Evolutionary conservation across 2,888 invertebrate genomes (phyloP), one percentile per base, ranked within the genome.

Genomic region (Oxystoma pomonae): DNA sequence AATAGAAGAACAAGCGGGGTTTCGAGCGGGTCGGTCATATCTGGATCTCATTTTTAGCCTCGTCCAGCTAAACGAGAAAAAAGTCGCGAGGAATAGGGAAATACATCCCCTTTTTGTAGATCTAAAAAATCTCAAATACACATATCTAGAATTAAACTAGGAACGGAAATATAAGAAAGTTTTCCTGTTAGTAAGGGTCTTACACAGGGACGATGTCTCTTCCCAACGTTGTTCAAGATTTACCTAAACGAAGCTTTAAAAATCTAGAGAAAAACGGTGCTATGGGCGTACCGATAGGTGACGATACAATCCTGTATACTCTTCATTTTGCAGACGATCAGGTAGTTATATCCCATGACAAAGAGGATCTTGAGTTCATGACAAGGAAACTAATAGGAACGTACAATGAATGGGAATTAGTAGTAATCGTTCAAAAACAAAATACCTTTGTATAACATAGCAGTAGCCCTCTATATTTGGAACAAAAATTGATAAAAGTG

Each of bases 21-120:
- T 50, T 50, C 9, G 50, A 50, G 50, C n/a, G 12, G 50, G 50
- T 50, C 9, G 50, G n/a, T 50, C 50, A 9, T 50, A n/a, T n/a
- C 50, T 50, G 12, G n/a, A 12, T 50, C n/a, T 12, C n/a, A 50
- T 50, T n/a, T 50, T 50, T n/a, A 50, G 50, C 50, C n/a, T 50
- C 12, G n/a, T 50, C 12, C 50, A 50, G 50, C 12, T 50, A n/a
- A 50, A 50, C n/a, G n/a, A 50, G n/a, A 50, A 50, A n/a, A 50
- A 50, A 50, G 50, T 50, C 9, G 50, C 50, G 9, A 50, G 12
- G n/a, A 50, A 50, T n/a, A 50, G 50, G n/a, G 50, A 50, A n/a
- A n/a, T 50, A 9, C n/a, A 50, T 50, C n/a, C 12, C 9, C n/a
- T 79, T 22, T 12, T 55, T 51, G 17, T n/a, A 55, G 55, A 55